A percentile compares a stretch with the other conserved stretches of the same genome.
Evolutionary conservation across 1,140 invertebrate species (phyloP).

Genomic region (Batillaria attramentaria): DNA sequence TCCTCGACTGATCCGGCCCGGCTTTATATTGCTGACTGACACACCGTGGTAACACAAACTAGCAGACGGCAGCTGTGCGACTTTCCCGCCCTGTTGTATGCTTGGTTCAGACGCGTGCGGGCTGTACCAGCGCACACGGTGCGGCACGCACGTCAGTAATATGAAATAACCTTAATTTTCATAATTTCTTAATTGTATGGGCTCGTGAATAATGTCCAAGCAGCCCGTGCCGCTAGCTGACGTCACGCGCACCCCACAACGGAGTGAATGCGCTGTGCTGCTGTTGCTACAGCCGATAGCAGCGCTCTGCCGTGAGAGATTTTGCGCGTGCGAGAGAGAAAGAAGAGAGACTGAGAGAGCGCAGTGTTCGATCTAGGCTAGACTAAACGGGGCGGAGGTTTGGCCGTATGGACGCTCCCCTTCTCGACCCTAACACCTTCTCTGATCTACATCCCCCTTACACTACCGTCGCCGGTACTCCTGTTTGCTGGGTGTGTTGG

Average conservation of each 20-base stretch:
- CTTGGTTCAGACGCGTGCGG: neutral
- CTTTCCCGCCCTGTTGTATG: neutral
- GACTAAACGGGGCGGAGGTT: conserved; percentile 11
- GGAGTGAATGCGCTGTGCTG: conserved; percentile 22
- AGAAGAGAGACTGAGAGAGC: neutral
- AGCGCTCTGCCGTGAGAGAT: too few relatives aligned
- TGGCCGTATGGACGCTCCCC: neutral
- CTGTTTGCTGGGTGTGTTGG: neutral
- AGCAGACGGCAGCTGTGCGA: neutral
- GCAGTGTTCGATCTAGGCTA: conserved; percentile 1
- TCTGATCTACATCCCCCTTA: neutral
- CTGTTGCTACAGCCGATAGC: too few relatives aligned
- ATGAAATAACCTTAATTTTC: conserved; percentile 54
- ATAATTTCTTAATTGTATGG: conserved; percentile 53
- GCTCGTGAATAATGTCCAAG: conserved; percentile 40
- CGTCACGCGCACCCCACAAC: conserved; percentile 38
- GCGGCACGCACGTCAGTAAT: conserved; percentile 37
- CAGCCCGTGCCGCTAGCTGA: conserved; percentile 45
- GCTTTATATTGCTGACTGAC: neutral
- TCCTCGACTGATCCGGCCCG: too few relatives aligned
- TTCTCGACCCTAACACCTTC: conserved; percentile 2
- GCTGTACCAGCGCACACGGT: neutral
- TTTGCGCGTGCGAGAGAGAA: conserved; percentile 8
- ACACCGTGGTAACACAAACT: neutral
- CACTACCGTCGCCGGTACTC: too few relatives aligned